Evolutionary conservation across 2,797 vertebrate genomes (phyloP).

Genomic region (Clarias fuscus): DNA sequence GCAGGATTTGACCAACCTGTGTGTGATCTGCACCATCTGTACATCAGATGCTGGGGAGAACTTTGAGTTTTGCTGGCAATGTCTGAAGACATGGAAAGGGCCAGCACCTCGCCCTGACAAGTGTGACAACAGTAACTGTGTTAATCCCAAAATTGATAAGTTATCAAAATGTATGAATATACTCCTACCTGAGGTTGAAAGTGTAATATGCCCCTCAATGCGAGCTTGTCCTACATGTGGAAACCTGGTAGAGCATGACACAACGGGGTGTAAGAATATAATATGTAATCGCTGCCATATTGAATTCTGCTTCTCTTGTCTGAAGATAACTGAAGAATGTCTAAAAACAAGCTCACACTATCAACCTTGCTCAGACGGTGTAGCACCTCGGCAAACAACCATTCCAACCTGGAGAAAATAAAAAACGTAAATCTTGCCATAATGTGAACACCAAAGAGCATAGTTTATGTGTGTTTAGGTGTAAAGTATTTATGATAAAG

Average conservation of each 20-base stretch:
- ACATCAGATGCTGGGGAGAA: neutral
- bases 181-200: slow-evolving; percentile 30
- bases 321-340: slow-evolving; percentile 67
- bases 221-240: slow-evolving; percentile 77
- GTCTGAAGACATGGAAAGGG: slow-evolving; percentile 4
- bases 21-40: slow-evolving; percentile 20
- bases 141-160: neutral
- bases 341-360: slow-evolving; percentile 58
- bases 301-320: slow-evolving; percentile 79
- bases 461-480: neutral
- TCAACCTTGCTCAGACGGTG: slow-evolving; percentile 61
- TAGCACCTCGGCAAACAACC: slow-evolving; percentile 69
- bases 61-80: slow-evolving; percentile 29
- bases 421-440: neutral
- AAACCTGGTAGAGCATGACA: slow-evolving; percentile 69
- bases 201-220: slow-evolving; percentile 67
- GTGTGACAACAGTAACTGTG: slow-evolving; percentile 1
- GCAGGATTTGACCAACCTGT: slow-evolving; percentile 56
- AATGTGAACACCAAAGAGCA: neutral
- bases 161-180: slow-evolving; percentile 54
- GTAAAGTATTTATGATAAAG: neutral
- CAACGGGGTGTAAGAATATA: slow-evolving; percentile 74
- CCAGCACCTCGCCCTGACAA: slow-evolving; percentile 22
- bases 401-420: slow-evolving; percentile 61
- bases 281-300: slow-evolving; percentile 68